Evolutionary conservation across 2,113 vertebrate species (phyloP), one percentile per base, ranked within the genome.

Genomic region (Stegastes partitus): DNA sequence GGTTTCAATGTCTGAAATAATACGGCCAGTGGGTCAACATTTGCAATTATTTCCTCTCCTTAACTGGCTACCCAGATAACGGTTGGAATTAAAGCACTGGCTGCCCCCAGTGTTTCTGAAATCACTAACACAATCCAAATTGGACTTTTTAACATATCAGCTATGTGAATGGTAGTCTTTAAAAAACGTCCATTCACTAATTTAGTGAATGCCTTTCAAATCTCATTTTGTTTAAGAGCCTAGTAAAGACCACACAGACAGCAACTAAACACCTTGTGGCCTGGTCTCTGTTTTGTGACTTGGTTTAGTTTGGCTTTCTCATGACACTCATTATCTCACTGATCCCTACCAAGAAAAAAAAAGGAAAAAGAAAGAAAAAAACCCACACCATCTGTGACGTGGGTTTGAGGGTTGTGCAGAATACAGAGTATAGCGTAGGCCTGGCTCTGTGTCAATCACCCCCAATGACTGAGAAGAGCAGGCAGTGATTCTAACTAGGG

Each of bases 401-500:
- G 12, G 12, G 49, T 47, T 58, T 68, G 53, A 25, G 22, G 11
- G 1, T 21, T 49, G n/a, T 21, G 15, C 44, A 68, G 57, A 76
- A 67, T 75, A 51, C 31, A 72, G 59, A 77, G 49, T 22, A 61
- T n/a, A 61, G 65, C 23, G 44, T n/a, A 21, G 18, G 31, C 23
- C 63, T 67, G 66, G 70, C 64, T 82, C 34, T 55, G 54, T 57
- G 68, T 47, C 61, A 77, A 51, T 82, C 81, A 62, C 67, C 11
- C 42, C 34, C 15, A 23, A 34, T 44, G 44, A 74, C 69, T 64
- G 47, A 71, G 71, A 45, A 50, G 22, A 57, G 54, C 39, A 45
- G 51, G 50, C 56, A 81, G 55, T 23, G 62, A 69, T 64, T 86
- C 45, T 54, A 86, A 81, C 64, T 71, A 58, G 76, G 64, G 63